Evolutionary conservation across 1,140 invertebrate genomes (phyloP).

Genomic region (Dendroctonus ponderosae): DNA sequence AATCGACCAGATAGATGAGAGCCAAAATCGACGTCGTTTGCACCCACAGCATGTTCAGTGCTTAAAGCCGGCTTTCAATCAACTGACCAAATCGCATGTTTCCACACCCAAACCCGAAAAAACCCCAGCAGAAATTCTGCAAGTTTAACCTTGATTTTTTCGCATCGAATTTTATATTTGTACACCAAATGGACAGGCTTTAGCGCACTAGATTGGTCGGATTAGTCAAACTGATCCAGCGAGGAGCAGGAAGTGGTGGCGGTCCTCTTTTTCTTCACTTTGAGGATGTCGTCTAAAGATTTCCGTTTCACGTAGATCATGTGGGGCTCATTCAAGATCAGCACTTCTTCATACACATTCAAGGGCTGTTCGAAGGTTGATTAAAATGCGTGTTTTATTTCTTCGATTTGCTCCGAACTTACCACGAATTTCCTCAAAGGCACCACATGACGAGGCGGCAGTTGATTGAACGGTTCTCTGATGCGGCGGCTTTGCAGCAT

Average conservation of each 20-base stretch:
- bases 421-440: slow-evolving; percentile 42
- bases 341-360: slow-evolving; percentile 47
- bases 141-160: no score
- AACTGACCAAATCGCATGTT: no score
- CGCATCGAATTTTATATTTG: no score
- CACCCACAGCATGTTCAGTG: slow-evolving; percentile 1
- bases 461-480: slow-evolving; percentile 47
- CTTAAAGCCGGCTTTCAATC: no score
- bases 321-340: slow-evolving; percentile 44
- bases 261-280: neutral
- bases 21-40: neutral
- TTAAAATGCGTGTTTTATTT: neutral
- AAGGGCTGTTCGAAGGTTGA: slow-evolving; percentile 35
- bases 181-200: no score
- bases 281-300: neutral
- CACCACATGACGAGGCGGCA: slow-evolving; percentile 44
- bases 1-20: neutral
- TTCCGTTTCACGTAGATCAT: slow-evolving; percentile 12
- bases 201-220: no score
- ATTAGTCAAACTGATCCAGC: no score
- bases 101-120: no score
- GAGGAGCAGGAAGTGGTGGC: neutral
- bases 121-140: no score
- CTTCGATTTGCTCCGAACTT: neutral
- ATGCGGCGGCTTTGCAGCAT: slow-evolving; percentile 49